Percentiles rank a stretch among this genome's conserved stretches.
phyloP scores from a whole-genome alignment of 2,797 vertebrate genomes.

The Simalia tracyae region DNA sequence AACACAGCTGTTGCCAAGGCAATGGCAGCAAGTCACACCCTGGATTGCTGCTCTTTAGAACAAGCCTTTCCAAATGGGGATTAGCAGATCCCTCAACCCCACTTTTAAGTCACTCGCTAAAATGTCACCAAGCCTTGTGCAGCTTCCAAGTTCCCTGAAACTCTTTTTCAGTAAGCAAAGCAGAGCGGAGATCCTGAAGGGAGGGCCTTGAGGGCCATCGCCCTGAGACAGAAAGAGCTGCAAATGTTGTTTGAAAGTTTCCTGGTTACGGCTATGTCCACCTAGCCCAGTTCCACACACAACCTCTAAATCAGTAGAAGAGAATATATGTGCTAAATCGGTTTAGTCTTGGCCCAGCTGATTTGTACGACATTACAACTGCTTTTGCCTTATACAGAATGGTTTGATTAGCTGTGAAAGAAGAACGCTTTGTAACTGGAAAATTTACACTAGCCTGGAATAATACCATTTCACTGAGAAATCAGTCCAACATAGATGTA shows the following conservation, averaged over 20 bases:
- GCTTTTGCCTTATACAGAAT: neutral
- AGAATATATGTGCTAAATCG: no score
- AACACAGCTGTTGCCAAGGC: conserved; percentile 47
- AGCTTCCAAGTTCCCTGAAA: neutral
- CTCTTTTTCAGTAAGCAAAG: neutral
- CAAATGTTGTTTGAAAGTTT: neutral
- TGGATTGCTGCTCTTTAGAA: neutral
- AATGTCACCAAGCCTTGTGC: no score
- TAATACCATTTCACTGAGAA: no score
- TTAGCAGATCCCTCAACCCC: neutral
- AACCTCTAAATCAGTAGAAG: neutral
- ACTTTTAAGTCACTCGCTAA: neutral
- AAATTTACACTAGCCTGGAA: neutral
- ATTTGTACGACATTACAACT: neutral
- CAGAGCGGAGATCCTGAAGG: neutral
- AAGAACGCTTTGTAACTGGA: neutral
- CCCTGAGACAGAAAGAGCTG: neutral
- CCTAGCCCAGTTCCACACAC: neutral
- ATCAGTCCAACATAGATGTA: no score
- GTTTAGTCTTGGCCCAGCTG: neutral
- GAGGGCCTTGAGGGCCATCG: rapidly evolving
- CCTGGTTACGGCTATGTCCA: neutral
- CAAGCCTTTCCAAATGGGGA: neutral
- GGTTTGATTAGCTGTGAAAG: neutral
- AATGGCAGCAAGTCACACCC: conserved; percentile 13